These are phyloP conservation scores for Lophius piscatorius DNA, from an alignment of 2,113 vertebrate genomes.

Conservation along the genomic window DNA sequence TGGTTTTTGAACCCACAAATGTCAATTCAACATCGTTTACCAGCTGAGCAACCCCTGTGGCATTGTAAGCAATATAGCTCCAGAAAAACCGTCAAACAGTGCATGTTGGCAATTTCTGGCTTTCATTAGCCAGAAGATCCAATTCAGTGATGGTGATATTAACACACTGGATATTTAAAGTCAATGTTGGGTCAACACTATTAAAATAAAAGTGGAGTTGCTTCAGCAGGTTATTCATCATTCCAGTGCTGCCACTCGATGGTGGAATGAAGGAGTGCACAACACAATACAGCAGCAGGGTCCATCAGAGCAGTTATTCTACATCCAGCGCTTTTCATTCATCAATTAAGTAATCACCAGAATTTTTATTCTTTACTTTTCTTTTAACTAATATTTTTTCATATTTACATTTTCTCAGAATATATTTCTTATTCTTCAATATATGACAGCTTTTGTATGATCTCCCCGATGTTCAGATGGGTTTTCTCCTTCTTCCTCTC, in stretches of 20 bases:
- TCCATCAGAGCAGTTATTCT: too few relatives aligned
- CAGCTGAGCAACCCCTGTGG: slow-evolving; percentile 22
- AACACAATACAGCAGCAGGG: too few relatives aligned
- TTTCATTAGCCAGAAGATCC: slow-evolving; percentile 55
- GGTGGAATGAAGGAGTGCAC: slow-evolving; percentile 46
- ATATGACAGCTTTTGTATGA: too few relatives aligned
- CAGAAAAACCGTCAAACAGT: slow-evolving; percentile 9
- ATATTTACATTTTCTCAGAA: too few relatives aligned
- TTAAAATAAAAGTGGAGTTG: neutral
- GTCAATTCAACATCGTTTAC: slow-evolving; percentile 49
- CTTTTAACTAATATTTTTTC: slow-evolving; percentile 1
- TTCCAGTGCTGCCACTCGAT: slow-evolving; percentile 57
- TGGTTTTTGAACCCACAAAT: slow-evolving; percentile 46
- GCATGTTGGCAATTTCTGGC: slow-evolving; percentile 27
- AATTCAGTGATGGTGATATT: slow-evolving; percentile 41
- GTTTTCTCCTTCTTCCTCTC: too few relatives aligned
- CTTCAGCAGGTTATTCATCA: slow-evolving; percentile 15
- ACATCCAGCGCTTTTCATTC: neutral
- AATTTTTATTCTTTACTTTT: slow-evolving; percentile 6
- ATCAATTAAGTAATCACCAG: neutral
- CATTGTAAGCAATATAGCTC: slow-evolving; percentile 33
- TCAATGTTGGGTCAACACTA: neutral
- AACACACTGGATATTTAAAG: slow-evolving; percentile 12
- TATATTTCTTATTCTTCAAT: too few relatives aligned
- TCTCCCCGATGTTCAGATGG: too few relatives aligned